Percentiles rank a stretch among this genome's conserved stretches.
Conservation (phyloP, 2,113 vertebrate species). For the Dendrocopos noguchii region DNA sequence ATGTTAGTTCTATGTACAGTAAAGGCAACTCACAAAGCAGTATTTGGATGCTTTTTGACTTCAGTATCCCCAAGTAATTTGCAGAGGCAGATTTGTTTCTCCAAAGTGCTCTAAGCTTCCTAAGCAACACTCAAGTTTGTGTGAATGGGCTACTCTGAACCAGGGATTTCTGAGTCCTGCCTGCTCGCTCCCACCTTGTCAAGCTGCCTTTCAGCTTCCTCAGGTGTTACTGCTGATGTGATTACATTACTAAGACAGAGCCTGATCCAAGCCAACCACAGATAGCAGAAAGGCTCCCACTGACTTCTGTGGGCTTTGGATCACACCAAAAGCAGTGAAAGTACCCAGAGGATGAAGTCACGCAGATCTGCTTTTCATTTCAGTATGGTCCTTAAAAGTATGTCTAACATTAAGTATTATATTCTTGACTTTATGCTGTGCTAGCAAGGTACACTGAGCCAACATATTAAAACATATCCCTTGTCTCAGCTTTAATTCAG, state of each 20-base stretch:
- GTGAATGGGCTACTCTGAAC: not conserved
- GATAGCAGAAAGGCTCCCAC: not conserved
- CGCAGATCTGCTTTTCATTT: not conserved
- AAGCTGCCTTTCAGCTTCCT: slow-evolving; percentile 17
- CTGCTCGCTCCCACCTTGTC: not conserved
- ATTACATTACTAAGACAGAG: not conserved
- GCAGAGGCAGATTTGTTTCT: not conserved
- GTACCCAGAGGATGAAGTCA: not conserved
- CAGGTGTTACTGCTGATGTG: slow-evolving; percentile 28
- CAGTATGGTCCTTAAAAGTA: not conserved
- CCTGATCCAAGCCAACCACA: not conserved
- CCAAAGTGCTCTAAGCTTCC: not conserved
- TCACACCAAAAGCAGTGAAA: not conserved
- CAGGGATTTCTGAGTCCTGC: not conserved
- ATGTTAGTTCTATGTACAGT: not conserved
- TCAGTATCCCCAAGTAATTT: not conserved
- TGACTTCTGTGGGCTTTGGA: not conserved
- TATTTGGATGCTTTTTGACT: not conserved
- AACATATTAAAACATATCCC: not conserved
- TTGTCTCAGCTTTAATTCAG: not conserved
- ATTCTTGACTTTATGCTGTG: not conserved
- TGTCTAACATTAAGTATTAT: not conserved
- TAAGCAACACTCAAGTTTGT: not conserved
- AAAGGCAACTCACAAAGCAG: not conserved
- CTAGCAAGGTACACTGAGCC: not conserved